Conservation (phyloP, 1,140 invertebrate genomes). For the Littorina saxatilis region DNA sequence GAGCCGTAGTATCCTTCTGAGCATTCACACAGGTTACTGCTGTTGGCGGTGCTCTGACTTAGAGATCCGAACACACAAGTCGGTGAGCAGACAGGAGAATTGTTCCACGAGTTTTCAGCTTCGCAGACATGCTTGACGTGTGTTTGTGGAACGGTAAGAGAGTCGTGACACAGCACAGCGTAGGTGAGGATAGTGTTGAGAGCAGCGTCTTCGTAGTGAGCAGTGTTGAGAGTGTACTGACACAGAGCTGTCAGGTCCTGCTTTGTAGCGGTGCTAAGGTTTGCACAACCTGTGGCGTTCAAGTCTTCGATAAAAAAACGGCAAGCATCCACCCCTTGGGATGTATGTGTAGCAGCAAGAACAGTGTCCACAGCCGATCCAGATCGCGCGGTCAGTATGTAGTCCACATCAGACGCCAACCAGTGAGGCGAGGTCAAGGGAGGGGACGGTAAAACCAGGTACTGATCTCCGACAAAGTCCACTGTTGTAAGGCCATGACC, state of each 20-base stretch:
- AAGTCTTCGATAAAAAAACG: neutral
- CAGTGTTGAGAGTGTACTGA: slow-evolving; percentile 38
- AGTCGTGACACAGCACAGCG: slow-evolving; percentile 39
- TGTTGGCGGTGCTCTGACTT: slow-evolving; percentile 11
- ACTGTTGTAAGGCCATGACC: slow-evolving; percentile 37
- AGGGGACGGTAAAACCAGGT: slow-evolving; percentile 41
- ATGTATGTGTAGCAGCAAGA: neutral
- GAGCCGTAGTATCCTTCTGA: slow-evolving; percentile 46
- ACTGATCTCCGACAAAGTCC: slow-evolving; percentile 38
- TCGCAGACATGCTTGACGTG: slow-evolving; percentile 20
- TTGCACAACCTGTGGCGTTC: neutral
- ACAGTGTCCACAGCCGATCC: neutral
- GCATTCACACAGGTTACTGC: slow-evolving; percentile 46
- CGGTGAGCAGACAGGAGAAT: slow-evolving; percentile 37
- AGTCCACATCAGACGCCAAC: slow-evolving; percentile 49
- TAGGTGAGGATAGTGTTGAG: slow-evolving; percentile 42
- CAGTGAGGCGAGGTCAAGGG: slow-evolving; percentile 52
- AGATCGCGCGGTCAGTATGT: neutral
- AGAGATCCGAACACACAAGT: slow-evolving; percentile 44
- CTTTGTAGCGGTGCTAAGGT: slow-evolving; percentile 40
- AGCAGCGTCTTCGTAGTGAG: slow-evolving; percentile 26
- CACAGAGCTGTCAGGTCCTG: slow-evolving; percentile 47
- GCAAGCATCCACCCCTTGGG: neutral
- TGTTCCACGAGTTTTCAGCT: neutral
- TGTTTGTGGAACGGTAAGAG: slow-evolving; percentile 4